Base-by-base conservation (phyloP, 2,888 invertebrate genomes). In the Lasioglossum zephyrum region DNA sequence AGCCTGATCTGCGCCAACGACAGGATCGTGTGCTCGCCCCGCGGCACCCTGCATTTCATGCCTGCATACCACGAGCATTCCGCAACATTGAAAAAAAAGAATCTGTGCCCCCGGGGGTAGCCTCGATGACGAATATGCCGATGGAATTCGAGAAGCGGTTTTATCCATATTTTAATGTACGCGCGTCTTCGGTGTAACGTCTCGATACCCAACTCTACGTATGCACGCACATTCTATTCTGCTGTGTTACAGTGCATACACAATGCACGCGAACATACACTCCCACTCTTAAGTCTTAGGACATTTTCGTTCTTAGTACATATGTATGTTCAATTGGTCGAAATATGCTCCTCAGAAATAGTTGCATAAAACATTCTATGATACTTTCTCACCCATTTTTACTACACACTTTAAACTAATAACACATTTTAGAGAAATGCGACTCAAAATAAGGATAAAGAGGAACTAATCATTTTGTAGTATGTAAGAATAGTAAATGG, bases 31-130 rank as follows among this genome's bases (percentile, higher is more conserved):
- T 76, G 70, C 72, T 77, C 60, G 72, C 75, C 82, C 82, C 80
- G 73, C 77, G 82, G 86, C 83, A 82, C 91, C 91, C 91, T 87
- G 86, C 86, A 74, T 84, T 83, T 87, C 84, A 75, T 79, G 80
- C 84, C 87, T 77, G 85, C 84, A 84, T 86, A 47, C 87, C 82
- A 75, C 72, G 77, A 63, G 44, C 87, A 91, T 87, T 91, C 90
- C 83, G 49, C 73, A 39, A 72, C 75, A 73, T 39, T 78, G 78
- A 79, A 86, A 88, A 88, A 85, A 79, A 57, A 41, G 41, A 81
- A 49, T 74, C 70, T 41, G 73, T 73, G 39, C 77, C 53, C 76
- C 70, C 73, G 63, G 57, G 73, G 74, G 73, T 74, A 53, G 63
- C 44, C 73, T 74, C 77, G 60, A 87, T 84, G 78, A 79, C 75